phyloP scores from a whole-genome alignment of 2,888 invertebrate genomes.

The Galerucella calmariensis region DNA sequence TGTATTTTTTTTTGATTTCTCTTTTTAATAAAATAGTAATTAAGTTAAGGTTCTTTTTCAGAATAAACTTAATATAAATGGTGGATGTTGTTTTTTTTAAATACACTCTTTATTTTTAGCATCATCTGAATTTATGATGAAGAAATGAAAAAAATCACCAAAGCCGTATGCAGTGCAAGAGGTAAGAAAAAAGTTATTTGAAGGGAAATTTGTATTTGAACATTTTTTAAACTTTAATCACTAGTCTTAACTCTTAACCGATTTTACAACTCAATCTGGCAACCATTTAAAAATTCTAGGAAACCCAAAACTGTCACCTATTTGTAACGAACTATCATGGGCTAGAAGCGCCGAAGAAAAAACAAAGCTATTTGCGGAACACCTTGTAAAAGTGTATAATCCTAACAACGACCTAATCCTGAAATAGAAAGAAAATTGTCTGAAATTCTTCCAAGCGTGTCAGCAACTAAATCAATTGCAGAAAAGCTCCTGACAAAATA shows the following conservation, averaged over 20 bases:
- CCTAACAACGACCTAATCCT: not conserved
- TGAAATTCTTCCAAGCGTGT: slow-evolving; percentile 4
- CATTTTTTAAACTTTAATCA: not conserved
- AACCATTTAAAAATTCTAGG: not conserved
- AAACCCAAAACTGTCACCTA: too few species aligned
- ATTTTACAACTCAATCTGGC: not conserved
- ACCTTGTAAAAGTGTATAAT: not conserved
- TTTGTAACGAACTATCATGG: too few species aligned
- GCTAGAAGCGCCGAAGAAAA: not conserved
- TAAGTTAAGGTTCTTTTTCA: slow-evolving; percentile 35
- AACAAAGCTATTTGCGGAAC: not conserved
- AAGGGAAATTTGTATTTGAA: too few species aligned
- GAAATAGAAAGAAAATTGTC: not conserved
- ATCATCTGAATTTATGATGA: too few species aligned
- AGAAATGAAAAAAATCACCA: too few species aligned
- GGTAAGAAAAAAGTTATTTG: too few species aligned
- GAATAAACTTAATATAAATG: slow-evolving; percentile 33
- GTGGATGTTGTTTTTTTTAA: not conserved
- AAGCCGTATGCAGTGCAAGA: too few species aligned
- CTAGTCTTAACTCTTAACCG: not conserved
- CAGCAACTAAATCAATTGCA: not conserved
- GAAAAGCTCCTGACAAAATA: not conserved
- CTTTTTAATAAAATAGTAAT: slow-evolving; percentile 31
- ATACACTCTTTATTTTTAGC: not conserved
- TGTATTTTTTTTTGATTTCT: slow-evolving; percentile 25